Evolutionary conservation across 2,888 invertebrate species (phyloP), one percentile per base, ranked within the genome.

Genomic region (Drosophila barbarae): DNA sequence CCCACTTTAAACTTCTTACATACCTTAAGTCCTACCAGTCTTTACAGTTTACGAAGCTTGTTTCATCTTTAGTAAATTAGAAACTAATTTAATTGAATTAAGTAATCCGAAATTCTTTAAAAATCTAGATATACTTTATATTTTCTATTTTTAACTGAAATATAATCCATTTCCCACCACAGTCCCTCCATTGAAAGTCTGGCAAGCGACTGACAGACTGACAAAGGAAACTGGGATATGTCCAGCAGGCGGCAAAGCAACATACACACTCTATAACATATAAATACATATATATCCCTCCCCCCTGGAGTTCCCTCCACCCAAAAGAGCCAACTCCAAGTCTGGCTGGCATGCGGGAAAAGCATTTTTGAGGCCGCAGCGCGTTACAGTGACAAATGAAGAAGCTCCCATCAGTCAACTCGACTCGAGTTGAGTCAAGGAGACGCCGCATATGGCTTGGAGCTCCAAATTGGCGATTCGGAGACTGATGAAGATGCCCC

Each of bases 361-460:
- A 56, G 54, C 70, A 52, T 72, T 73, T 82, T 80, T 74, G 72
- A 74, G 58, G 57, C 55, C 59, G 67, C 71, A 46, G 46, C 55
- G 77, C 74, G 75, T 85, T 72, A 85, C 71, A 72, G 77, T 81
- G 81, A 81, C 85, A 81, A 81, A 81, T 81, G 81, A 83, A 75
- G 81, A 53, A 70, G 76, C 63, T 53, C 36, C 57, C 53, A 71
- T 64, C 71, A 44, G 60, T 63, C 52, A 73, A 54, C 12, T 32
- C 42, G 5, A 23, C 4, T 23, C 1, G 39, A 26, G 41, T 41
- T 39, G 46, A 30, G 41, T 38, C 49, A 46, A 44, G 53, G 47
- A 47, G 44, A 54, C 56, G 65, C 68, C 74, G 18, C 35, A 46
- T 30, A 18, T 8, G 46, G 46, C 30, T 18, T 5, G n/a, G 1